Base-by-base conservation (phyloP, 1,140 invertebrate species). In the Hylaeus volcanicus region DNA sequence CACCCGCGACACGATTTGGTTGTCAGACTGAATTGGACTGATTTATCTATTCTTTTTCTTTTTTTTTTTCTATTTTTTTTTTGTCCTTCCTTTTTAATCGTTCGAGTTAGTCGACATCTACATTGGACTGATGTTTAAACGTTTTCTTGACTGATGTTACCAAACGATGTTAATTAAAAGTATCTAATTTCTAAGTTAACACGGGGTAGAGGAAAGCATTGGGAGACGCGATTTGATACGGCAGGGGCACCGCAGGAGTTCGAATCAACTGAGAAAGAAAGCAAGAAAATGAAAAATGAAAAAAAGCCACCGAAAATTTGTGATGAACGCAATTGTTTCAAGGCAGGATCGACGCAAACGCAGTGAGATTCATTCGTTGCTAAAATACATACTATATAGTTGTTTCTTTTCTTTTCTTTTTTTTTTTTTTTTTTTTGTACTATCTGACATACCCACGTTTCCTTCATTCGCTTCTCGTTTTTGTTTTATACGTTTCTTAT, bases 91-190 rank as follows among this genome's bases (percentile, higher is more conserved):
- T 69, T 84, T 73, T 64, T 90, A 88, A 86, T 87, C 77, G 85
- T 84, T 79, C 90, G 90, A 90, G 90, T 93, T 92, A 92, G 90
- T 91, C 91, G 88, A 90, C 82, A 51, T 81, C 79, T 74, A 87
- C 90, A 92, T 93, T 92, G 92, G 92, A 93, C 93, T 93, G 93
- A 93, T 93, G 89, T 91, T 90, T 88, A 5, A 91, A 92, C 86
- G 87, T 90, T 87, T 79, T 84, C 74, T 93, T 92, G 92, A 93
- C 93, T 93, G 92, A 93, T 93, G 92, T 93, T 93, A 93, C 93
- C 93, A 93, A 93, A 93, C 92, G 89, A 89, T 90, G 89, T 91
- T 79, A 56, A 66, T 90, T 91, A 90, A 92, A 93, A 91, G 88
- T 92, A 92, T 91, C 90, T 92, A 93, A 92, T 92, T 89, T 91